These are phyloP conservation scores for Astropecten irregularis DNA, from an alignment of 53 echinoderm and acorn worm genomes.

Conservation along the genomic window DNA sequence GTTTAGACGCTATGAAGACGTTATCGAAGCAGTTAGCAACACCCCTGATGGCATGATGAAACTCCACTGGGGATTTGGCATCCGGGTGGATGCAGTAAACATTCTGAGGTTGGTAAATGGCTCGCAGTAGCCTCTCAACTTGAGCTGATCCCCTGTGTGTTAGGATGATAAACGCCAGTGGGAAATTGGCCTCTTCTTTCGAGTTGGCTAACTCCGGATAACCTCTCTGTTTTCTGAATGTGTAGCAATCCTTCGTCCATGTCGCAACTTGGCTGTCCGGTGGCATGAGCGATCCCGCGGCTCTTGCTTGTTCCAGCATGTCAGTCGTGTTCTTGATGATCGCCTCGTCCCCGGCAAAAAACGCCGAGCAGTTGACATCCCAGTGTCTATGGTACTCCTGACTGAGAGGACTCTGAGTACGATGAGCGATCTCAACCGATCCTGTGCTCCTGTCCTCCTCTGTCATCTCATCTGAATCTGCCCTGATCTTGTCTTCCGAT, in stretches of 20 bases:
- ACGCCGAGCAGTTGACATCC: no score
- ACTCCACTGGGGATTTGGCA: conserved; percentile 44
- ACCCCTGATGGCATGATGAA: conserved; percentile 48
- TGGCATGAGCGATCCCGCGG: no score
- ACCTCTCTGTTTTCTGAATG: conserved; percentile 37
- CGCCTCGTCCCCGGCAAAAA: no score
- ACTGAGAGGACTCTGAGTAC: no score
- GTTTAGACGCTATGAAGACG: conserved; percentile 68
- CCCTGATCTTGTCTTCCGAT: no score
- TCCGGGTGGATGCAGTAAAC: conserved; percentile 77
- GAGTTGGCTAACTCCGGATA: conserved; percentile 60
- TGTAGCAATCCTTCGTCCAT: conserved; percentile 58
- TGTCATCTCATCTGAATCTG: no score
- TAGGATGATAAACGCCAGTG: conserved; percentile 70
- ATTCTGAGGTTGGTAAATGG: conserved; percentile 80
- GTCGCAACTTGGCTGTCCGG: no score
- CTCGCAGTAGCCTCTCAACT: conserved; percentile 68
- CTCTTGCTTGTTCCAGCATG: no score
- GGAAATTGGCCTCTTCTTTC: conserved; percentile 62
- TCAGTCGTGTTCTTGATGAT: no score
- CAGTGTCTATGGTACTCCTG: no score
- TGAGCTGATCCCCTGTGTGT: conserved; percentile 64
- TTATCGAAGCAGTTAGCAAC: conserved; percentile 74
- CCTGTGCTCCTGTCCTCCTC: no score
- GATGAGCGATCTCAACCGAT: no score